phyloP scores from a whole-genome alignment of 2,888 invertebrate species.

The Andrena hattorfiana region DNA sequence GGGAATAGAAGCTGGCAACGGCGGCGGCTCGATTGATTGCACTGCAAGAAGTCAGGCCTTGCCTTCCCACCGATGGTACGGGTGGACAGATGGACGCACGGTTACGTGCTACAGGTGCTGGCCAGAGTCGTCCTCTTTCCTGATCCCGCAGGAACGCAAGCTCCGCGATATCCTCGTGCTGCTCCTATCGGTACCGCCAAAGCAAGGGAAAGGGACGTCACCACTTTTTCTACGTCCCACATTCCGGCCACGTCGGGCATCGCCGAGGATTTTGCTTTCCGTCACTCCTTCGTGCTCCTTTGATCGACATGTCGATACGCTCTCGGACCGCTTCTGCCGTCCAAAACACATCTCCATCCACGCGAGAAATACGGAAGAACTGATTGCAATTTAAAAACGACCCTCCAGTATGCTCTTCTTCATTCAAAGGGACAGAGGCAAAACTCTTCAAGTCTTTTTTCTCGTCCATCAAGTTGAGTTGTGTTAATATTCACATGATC shows the following conservation, averaged over 20 bases:
- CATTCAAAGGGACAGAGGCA: neutral
- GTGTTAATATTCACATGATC: too few relatives aligned
- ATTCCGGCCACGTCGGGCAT: constrained; percentile 80
- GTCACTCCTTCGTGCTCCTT: constrained; percentile 70
- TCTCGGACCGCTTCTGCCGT: constrained; percentile 33
- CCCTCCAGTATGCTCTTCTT: neutral
- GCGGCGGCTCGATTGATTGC: constrained; percentile 82
- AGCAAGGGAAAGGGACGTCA: constrained; percentile 63
- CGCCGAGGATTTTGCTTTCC: constrained; percentile 77
- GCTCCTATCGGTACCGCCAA: constrained; percentile 57
- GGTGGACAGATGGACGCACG: constrained; percentile 79
- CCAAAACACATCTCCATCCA: constrained; percentile 49
- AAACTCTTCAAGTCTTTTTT: too few relatives aligned
- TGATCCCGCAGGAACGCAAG: constrained; percentile 74
- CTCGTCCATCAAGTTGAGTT: too few relatives aligned
- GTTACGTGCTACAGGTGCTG: constrained; percentile 81
- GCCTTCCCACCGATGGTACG: constrained; percentile 75
- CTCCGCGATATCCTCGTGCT: constrained; percentile 63
- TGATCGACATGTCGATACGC: constrained; percentile 72
- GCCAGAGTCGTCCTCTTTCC: constrained; percentile 67
- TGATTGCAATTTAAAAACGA: constrained; percentile 1
- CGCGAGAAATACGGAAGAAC: constrained; percentile 5
- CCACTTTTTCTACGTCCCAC: constrained; percentile 78
- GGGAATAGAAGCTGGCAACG: constrained; percentile 63
- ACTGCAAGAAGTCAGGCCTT: constrained; percentile 77